These are phyloP conservation scores for Bradypodion ventrale DNA, from an alignment of 2,797 vertebrate genomes.

Conservation along the genomic window DNA sequence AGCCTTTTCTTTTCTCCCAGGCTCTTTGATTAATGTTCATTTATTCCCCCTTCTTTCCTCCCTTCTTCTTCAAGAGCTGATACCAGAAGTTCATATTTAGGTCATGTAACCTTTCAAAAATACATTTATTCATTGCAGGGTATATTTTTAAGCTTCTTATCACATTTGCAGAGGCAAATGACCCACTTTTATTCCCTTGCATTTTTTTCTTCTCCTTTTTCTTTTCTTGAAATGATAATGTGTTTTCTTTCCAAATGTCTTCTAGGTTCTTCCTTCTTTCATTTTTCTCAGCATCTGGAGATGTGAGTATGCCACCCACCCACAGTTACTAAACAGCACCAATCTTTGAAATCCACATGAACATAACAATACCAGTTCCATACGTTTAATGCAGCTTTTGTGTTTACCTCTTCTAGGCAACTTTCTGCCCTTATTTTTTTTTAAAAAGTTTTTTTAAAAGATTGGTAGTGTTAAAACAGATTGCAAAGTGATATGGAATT, in stretches of 20 bases:
- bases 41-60: background rate
- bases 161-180: background rate
- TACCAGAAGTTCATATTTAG: background rate
- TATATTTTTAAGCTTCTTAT: background rate
- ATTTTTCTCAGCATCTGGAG: background rate
- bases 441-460: background rate
- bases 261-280: conserved; percentile 22
- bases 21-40: background rate
- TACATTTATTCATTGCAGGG: conserved; percentile 17
- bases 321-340: background rate
- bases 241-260: conserved; percentile 8
- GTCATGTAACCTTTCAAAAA: background rate
- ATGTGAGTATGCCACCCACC: conserved; percentile 11
- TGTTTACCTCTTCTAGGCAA: background rate
- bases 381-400: no score
- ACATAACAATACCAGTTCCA: background rate
- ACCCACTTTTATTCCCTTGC: background rate
- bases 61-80: background rate
- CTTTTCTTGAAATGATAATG: background rate
- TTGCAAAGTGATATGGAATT: background rate
- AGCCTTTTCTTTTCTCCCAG: background rate
- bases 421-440: no score
- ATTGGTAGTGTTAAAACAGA: background rate
- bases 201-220: background rate
- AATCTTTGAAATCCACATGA: background rate